Percentiles rank a stretch among this genome's conserved stretches.
Evolutionary conservation across 2,888 invertebrate genomes (phyloP).

Genomic region (Chymomyza caudatula): DNA sequence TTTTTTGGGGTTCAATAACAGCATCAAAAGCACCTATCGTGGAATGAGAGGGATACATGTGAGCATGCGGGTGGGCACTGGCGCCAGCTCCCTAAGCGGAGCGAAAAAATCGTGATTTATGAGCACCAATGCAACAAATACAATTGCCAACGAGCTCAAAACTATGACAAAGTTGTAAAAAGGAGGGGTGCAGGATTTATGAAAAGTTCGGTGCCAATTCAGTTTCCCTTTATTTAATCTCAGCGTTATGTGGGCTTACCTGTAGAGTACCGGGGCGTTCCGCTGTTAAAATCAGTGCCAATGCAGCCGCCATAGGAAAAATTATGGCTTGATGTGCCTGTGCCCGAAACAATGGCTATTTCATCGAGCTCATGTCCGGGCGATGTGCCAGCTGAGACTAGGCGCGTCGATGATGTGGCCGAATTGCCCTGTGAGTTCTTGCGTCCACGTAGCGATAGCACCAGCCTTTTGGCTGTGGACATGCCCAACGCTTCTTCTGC

Average conservation of each 20-base stretch:
- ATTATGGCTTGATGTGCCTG: constrained; percentile 79
- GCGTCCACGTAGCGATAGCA: constrained; percentile 81
- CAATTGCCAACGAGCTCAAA: not conserved
- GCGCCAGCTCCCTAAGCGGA: not conserved
- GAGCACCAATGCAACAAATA: not conserved
- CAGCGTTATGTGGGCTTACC: constrained; percentile 47
- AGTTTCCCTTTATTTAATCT: not conserved
- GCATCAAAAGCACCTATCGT: constrained; percentile 6
- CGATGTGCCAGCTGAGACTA: constrained; percentile 79
- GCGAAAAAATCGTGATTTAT: not conserved
- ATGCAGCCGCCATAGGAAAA: constrained; percentile 75
- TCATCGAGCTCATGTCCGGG: constrained; percentile 82
- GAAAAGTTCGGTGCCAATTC: not conserved
- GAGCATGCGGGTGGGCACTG: not conserved
- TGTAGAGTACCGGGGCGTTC: constrained; percentile 76
- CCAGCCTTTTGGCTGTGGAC: constrained; percentile 83
- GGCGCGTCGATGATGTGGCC: constrained; percentile 79
- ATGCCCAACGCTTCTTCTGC: constrained; percentile 75
- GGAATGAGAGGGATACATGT: not conserved
- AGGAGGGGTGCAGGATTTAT: not conserved
- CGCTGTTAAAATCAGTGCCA: constrained; percentile 63
- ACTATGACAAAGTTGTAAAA: not conserved
- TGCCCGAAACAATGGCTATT: constrained; percentile 84
- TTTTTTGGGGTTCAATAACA: constrained; percentile 20
- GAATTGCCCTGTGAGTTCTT: constrained; percentile 80